Percentiles rank a stretch among this genome's conserved stretches.
Conservation (phyloP, 1,140 invertebrate species). For the Steinernema khuongi region DNA sequence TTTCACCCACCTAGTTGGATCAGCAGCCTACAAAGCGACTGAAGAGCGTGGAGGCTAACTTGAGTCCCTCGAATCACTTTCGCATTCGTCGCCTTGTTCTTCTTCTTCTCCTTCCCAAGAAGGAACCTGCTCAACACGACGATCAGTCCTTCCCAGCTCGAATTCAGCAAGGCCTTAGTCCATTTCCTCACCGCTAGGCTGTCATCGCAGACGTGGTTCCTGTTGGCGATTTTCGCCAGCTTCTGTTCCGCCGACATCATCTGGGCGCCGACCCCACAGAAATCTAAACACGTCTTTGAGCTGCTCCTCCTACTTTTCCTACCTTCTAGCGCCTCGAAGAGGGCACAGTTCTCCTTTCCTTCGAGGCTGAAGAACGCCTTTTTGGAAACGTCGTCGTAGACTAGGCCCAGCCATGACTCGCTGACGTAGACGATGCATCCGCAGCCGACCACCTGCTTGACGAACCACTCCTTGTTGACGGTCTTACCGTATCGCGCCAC, state of each 20-base stretch:
- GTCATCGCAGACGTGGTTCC: not conserved
- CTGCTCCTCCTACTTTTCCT: not conserved
- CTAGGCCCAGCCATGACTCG: not conserved
- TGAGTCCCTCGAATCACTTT: not conserved
- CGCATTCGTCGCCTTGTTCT: not conserved
- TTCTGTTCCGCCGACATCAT: slow-evolving; percentile 6
- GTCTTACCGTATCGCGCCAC: not conserved
- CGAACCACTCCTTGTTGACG: slow-evolving; percentile 2
- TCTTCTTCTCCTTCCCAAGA: slow-evolving; percentile 6
- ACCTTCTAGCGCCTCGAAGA: not conserved
- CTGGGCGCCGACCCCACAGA: not conserved
- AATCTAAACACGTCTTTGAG: not conserved
- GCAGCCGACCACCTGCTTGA: not conserved
- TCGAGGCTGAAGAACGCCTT: not conserved
- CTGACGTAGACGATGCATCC: slow-evolving; percentile 11
- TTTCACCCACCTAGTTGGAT: not conserved
- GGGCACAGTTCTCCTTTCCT: not conserved
- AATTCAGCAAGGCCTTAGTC: not conserved
- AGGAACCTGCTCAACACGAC: not conserved
- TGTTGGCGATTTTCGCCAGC: not conserved
- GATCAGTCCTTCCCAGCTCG: not conserved
- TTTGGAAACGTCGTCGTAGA: not conserved
- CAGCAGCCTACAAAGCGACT: not conserved
- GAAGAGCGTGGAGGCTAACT: not conserved
- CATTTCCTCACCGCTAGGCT: not conserved